phyloP scores from a whole-genome alignment of 2,888 invertebrate genomes.

The Neoitamus cyanurus region DNA sequence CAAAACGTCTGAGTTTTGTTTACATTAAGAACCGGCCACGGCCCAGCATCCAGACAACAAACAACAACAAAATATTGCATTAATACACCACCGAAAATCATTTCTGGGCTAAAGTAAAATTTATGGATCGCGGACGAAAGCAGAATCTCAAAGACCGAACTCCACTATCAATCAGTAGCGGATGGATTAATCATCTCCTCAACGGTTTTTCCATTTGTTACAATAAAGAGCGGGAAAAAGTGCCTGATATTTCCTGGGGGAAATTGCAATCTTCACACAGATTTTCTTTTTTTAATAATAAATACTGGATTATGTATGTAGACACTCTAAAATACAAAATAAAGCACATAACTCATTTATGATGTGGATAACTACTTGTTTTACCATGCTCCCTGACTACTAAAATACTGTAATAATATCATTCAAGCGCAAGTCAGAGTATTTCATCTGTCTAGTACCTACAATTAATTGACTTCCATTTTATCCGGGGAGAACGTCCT shows the following conservation, averaged over 20 bases:
- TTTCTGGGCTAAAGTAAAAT: constrained; percentile 12
- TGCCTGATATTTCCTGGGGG: background rate
- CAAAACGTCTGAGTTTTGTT: background rate
- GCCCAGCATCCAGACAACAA: background rate
- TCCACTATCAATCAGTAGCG: constrained; percentile 16
- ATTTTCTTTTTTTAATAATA: background rate
- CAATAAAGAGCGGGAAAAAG: background rate
- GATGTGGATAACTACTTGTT: too few relatives aligned
- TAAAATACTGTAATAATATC: too few relatives aligned
- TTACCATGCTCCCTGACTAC: too few relatives aligned
- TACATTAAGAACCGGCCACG: background rate
- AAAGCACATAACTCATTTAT: too few relatives aligned
- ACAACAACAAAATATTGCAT: background rate
- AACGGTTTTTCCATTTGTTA: background rate
- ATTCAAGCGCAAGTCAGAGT: background rate
- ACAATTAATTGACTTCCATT: background rate
- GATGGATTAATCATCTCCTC: background rate
- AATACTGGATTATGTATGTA: background rate
- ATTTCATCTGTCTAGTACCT: background rate
- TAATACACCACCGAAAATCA: constrained; percentile 3
- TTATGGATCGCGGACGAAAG: constrained; percentile 4
- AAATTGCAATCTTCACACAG: background rate
- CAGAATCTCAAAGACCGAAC: background rate
- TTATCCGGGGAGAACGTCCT: background rate
- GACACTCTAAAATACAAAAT: background rate